Evolutionary conservation across 2,797 vertebrate genomes (phyloP).

Genomic region (Balearica regulorum): DNA sequence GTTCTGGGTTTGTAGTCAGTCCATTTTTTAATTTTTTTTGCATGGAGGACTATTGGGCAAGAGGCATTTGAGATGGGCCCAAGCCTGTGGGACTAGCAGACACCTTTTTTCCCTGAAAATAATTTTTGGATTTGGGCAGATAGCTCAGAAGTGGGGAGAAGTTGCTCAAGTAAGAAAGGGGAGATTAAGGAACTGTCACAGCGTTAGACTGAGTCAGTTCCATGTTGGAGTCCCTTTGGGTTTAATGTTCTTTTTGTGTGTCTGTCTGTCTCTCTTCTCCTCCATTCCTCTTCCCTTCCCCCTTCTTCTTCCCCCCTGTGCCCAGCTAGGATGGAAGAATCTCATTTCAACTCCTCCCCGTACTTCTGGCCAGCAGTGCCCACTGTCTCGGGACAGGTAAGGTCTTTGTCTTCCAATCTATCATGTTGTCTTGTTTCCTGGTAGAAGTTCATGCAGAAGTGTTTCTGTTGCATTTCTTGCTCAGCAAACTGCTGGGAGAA

Average conservation of each 20-base stretch:
- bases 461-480: not conserved
- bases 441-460: not conserved
- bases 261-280: not conserved
- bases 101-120: not conserved
- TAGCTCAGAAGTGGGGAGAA: not conserved
- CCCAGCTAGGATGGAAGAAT: constrained; percentile 94
- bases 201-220: constrained; percentile 44
- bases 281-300: constrained; percentile 17
- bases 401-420: not conserved
- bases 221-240: not conserved
- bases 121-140: not conserved
- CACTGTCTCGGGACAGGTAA: constrained; percentile 92
- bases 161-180: not conserved
- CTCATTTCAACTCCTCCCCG: constrained; percentile 96
- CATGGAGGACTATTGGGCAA: not conserved
- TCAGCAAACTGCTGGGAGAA: not conserved
- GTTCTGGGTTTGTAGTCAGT: not conserved
- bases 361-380: constrained; percentile 97
- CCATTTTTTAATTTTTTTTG: not conserved
- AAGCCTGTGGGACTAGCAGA: not conserved
- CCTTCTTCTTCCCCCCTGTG: constrained; percentile 45
- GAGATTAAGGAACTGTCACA: constrained; percentile 39
- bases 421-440: not conserved
- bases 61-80: not conserved
- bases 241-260: constrained; percentile 40